Base-by-base conservation (phyloP, 1,140 invertebrate species). In the Saxidomus purpurata region DNA sequence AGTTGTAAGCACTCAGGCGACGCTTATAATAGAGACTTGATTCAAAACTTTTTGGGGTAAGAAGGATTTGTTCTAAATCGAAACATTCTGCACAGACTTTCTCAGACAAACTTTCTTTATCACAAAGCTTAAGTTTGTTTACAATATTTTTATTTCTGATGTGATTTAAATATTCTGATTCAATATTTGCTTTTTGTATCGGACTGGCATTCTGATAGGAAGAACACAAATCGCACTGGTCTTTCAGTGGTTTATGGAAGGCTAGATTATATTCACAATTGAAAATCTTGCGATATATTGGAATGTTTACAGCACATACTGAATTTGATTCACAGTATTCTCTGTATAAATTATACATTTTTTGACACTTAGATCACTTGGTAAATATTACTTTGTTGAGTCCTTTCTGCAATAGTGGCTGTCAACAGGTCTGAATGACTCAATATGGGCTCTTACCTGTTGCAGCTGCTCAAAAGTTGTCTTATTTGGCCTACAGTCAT, bases 11-110 rank as follows among this genome's bases (percentile, higher is more conserved):
- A 36, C 36, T 71, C 9, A 85, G 43, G 31, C 63, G 49, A 6
- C 82, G 38, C 28, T 85, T 85, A 38, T 74, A 85, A 38, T 85
- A 85, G 11, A 85, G 28, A 28, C 59, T 40, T 13, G 40, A 52
- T 43, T 69, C 81, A 43, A 69, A 84, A 34, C 59, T 63, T n/a
- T 71, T 25, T 25, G 81, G 34, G 0, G 81, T 47, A 13, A 69
- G 81, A 28, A 67, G 36, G 25, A 69, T 63, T 52, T 67, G 28
- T 28, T 67, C 22, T 31, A 84, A 43, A 47, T 69, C 61, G 69
- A 69, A 84, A n/a, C 59, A 84, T 11, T 9, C 59, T 19, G 13
- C 34, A 40, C 43, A 59, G 43, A 69, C 17, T 13, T 38, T 49
- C 17, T 3, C 19, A 40, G 19, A 31, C 4, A n/a, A 15, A 19